Evolutionary conservation across 2,113 vertebrate species (phyloP).

Genomic region (Junco hyemalis): DNA sequence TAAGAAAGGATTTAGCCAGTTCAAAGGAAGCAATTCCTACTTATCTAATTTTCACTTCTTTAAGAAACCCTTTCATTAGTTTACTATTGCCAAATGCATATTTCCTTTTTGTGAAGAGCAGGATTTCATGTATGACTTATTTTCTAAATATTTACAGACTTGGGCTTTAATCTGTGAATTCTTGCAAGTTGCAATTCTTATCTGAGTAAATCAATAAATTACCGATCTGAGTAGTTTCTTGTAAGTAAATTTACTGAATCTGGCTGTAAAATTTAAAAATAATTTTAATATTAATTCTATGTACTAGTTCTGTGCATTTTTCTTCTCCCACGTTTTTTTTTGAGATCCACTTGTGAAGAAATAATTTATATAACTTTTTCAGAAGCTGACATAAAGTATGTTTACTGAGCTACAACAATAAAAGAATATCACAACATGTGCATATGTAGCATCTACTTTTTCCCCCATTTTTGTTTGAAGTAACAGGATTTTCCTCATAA

Average conservation of each 20-base stretch:
- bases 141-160: neutral
- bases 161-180: neutral
- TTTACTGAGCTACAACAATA: neutral
- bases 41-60: neutral
- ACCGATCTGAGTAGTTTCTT: neutral
- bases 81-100: neutral
- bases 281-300: neutral
- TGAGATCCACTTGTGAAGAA: neutral
- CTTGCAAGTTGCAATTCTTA: neutral
- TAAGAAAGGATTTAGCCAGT: constrained; percentile 32
- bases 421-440: constrained; percentile 5
- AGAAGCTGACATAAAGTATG: constrained; percentile 9
- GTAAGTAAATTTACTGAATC: neutral
- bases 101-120: neutral
- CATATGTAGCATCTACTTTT: neutral
- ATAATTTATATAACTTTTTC: constrained; percentile 6
- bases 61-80: neutral
- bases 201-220: neutral
- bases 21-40: constrained; percentile 17
- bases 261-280: neutral
- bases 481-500: neutral
- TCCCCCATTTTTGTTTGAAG: neutral
- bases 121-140: neutral
- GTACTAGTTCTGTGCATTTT: neutral
- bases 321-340: neutral